Evolutionary conservation across 2,797 vertebrate genomes (phyloP).

Genomic region (Galagoides demidoff): DNA sequence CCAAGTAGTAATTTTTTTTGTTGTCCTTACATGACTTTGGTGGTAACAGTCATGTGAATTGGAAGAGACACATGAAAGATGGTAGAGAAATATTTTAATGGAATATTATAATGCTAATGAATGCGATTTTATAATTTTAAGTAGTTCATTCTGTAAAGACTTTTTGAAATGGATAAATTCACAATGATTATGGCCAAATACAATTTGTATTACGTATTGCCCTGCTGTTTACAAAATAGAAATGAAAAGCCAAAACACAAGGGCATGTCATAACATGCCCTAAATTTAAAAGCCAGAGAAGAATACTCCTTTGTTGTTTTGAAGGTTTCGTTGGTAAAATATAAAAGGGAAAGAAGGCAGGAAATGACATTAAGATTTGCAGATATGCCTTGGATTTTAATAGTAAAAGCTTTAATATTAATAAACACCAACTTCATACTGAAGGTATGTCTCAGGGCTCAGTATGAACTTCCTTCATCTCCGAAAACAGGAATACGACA

Average conservation of each 20-base stretch:
- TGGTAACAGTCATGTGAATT: neutral
- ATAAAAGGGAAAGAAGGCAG: conserved; percentile 60
- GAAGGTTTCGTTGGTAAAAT: conserved; percentile 32
- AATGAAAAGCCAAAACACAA: conserved; percentile 63
- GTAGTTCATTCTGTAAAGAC: conserved; percentile 1
- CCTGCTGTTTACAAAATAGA: conserved; percentile 71
- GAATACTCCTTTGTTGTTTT: conserved; percentile 39
- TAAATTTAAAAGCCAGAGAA: neutral
- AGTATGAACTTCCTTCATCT: neutral
- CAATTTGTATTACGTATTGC: conserved; percentile 75
- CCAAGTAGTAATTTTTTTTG: neutral
- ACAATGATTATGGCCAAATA: conserved; percentile 57
- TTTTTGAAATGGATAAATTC: conserved; percentile 69
- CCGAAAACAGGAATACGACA: neutral
- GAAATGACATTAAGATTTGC: conserved; percentile 9
- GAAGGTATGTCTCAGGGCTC: neutral
- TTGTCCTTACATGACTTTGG: neutral
- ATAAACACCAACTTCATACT: conserved; percentile 30
- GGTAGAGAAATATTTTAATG: neutral
- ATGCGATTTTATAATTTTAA: neutral
- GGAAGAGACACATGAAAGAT: neutral
- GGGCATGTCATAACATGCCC: conserved; percentile 58
- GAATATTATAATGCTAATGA: neutral
- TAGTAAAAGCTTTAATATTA: neutral
- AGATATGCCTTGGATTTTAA: conserved; percentile 60